Base-by-base conservation (phyloP, 2,888 invertebrate genomes). In the Brenthis daphne region DNA sequence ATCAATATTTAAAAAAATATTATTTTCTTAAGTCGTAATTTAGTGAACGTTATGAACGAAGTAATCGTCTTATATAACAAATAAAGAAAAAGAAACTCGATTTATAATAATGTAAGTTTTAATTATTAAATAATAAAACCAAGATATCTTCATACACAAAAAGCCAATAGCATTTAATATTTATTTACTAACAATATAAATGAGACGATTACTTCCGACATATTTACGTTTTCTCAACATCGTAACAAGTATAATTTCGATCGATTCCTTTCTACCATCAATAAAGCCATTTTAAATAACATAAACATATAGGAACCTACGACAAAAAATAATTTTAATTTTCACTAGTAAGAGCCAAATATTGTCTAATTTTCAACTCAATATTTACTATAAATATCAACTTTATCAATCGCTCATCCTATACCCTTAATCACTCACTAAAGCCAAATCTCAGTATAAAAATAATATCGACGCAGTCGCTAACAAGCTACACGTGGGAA, bases 181-280 rank as follows among this genome's bases (percentile, higher is more conserved):
- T 43, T 43, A 43, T 43, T 43, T 11, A 43, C 37, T 8, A 43
- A 43, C 1, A 43, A 58, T n/a, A 11, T 16, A 60, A n/a, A 29
- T 48, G 48, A 24, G 58, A 48, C 58, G 24, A 60, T 48, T 60
- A 60, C n/a, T 50, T 60, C 58, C 24, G 6, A 6, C 20, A 47
- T n/a, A 43, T 43, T 43, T 11, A 43, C 37, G 37, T 11, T 4
- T 58, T 60, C 8, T 58, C 47, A 67, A 57, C 24, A 24, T 53
- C 65, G 51, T 54, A 68, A 73, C 66, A 61, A 53, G 65, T 71
- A 71, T 64, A 67, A 69, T 65, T 67, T 65, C 29, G 53, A 58
- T 33, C 50, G 57, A 68, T 33, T 47, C 24, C 20, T 50, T 72
- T 65, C 64, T 29, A 70, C 70, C 66, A 69, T 29, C 47, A 57